Evolutionary conservation across 2,113 vertebrate species (phyloP).

Genomic region (Vombatus ursinus): DNA sequence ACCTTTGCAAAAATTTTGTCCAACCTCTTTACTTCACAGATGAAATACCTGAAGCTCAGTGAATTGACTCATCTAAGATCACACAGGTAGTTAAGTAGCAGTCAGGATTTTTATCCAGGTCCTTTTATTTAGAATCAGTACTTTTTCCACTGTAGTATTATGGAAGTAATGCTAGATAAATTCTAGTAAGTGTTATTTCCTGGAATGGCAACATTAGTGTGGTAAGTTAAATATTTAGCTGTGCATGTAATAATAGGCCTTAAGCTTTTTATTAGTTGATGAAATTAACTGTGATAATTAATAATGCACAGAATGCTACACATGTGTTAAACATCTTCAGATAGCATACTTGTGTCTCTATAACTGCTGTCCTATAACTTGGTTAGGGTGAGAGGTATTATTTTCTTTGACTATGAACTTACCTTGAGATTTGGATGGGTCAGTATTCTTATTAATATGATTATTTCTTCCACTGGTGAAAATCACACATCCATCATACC

Average conservation of each 20-base stretch:
- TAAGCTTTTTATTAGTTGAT: background rate
- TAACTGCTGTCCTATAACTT: background rate
- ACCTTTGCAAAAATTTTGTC: background rate
- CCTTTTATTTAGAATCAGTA: background rate
- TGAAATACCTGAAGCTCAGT: background rate
- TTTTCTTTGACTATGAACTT: background rate
- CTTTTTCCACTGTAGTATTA: too few species aligned
- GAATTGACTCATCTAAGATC: background rate
- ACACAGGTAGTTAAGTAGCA: background rate
- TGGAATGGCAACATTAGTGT: background rate
- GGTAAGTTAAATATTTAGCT: background rate
- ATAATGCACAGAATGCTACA: background rate
- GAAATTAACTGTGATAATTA: background rate
- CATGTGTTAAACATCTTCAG: background rate
- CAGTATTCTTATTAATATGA: background rate
- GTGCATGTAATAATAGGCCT: background rate
- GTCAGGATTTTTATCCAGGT: background rate
- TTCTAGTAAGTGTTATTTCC: background rate
- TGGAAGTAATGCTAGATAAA: background rate
- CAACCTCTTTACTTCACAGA: background rate
- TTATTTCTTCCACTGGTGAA: background rate
- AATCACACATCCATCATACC: background rate
- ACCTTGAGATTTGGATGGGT: background rate
- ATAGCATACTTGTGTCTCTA: background rate
- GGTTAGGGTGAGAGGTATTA: background rate